These are phyloP conservation scores for Picathartes gymnocephalus DNA, from an alignment of 2,113 vertebrate species.

Conservation along the genomic window DNA sequence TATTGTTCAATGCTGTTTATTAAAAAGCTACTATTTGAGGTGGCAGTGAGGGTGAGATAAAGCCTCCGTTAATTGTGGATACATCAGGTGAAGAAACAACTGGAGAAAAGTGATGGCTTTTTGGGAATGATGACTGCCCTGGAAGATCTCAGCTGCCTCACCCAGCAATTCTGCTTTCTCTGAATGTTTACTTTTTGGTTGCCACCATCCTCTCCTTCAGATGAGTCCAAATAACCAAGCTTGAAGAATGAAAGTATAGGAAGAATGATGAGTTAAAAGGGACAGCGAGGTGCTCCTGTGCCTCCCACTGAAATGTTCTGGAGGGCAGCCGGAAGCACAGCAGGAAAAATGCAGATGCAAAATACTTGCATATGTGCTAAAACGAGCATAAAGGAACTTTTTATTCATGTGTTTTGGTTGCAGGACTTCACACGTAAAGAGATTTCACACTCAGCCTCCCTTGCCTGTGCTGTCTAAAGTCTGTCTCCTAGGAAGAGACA, in stretches of 20 bases:
- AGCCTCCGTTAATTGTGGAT: not conserved
- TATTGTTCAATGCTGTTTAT: not conserved
- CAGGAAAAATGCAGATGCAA: not conserved
- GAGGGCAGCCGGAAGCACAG: not conserved
- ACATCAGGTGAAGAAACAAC: not conserved
- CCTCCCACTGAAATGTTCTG: not conserved
- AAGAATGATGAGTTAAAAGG: not conserved
- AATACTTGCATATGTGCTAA: not conserved
- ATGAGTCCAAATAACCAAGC: not conserved
- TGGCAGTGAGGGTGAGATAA: not conserved
- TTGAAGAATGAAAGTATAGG: not conserved
- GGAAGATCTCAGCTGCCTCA: not conserved
- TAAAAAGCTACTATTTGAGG: not conserved
- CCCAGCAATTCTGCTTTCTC: not conserved
- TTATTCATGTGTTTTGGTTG: not conserved
- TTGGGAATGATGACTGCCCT: not conserved
- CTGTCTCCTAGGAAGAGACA: not conserved
- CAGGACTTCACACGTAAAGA: not conserved
- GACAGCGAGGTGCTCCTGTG: not conserved
- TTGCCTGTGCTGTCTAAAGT: not conserved
- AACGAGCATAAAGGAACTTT: not conserved
- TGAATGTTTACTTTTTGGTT: not conserved
- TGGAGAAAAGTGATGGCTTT: not conserved
- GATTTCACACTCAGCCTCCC: not conserved
- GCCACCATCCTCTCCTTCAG: not conserved